phyloP scores from a whole-genome alignment of 2,797 vertebrate species.

The Eidolon dupreanum region DNA sequence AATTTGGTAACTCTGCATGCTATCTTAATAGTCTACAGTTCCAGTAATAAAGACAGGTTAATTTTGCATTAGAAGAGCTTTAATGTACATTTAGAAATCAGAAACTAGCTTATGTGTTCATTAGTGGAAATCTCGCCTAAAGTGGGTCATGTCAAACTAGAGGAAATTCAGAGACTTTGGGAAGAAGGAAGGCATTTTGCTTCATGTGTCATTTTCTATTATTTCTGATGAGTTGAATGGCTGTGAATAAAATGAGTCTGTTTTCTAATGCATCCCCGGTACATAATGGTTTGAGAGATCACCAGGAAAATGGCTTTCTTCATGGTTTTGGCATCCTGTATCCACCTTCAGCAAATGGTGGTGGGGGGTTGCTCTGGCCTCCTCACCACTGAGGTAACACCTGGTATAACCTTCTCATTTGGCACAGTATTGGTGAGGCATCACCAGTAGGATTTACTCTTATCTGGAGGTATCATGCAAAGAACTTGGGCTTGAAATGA shows the following conservation, averaged over 20 bases:
- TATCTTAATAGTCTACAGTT: conserved; percentile 73
- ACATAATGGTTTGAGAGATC: background rate
- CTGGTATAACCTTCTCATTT: background rate
- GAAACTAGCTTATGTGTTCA: conserved; percentile 77
- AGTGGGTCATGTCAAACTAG: conserved; percentile 71
- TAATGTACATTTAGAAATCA: conserved; percentile 73
- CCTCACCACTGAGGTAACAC: background rate
- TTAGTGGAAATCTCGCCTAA: conserved; percentile 75
- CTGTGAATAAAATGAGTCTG: background rate
- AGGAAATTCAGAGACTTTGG: conserved; percentile 62
- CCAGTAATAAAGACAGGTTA: conserved; percentile 81
- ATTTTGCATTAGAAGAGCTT: conserved; percentile 79
- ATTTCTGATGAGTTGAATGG: conserved; percentile 34
- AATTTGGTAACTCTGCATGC: conserved; percentile 72
- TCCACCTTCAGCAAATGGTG: background rate
- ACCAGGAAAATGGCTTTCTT: background rate
- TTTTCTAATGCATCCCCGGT: background rate
- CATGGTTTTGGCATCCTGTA: background rate
- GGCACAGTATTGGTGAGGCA: background rate
- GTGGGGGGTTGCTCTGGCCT: background rate
- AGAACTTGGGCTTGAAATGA: background rate
- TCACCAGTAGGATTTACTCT: background rate
- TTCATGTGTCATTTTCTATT: conserved; percentile 19
- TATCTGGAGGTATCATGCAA: background rate
- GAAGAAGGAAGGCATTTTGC: conserved; percentile 8